Evolutionary conservation across 2,797 vertebrate genomes (phyloP), one percentile per base, ranked within the genome.

Genomic region (Crocidura indochinensis): DNA sequence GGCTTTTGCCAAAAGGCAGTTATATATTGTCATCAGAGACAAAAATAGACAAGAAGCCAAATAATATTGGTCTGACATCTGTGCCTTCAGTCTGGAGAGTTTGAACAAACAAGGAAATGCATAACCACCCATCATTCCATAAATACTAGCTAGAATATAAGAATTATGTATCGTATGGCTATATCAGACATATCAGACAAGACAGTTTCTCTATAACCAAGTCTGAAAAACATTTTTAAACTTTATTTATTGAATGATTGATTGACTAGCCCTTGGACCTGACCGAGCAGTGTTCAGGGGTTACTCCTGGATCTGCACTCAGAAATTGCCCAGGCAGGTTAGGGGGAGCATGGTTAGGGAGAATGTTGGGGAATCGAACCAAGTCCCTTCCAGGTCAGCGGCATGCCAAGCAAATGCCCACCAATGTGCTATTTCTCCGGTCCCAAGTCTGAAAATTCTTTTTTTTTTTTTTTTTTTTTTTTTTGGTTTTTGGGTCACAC

Each of bases 1-100:
- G 95, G 31, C 44, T 81, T 95, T 95, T 97, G 94, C 92, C 49
- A 15, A 96, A 91, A 97, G 95, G 90, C 91, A 97, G 88, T 83
- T 92, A 85, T 47, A 87, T 94, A 93, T 91, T 97, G 87, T 91
- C 93, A 95, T 96, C 94, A 94, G 95, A 88, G 87, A 94, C 90
- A 95, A 96, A 97, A 97, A 83, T 95, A 82, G 88, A 97, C 49
- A 96, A 60, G 44, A 85, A 89, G 96, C 94, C 97, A 97, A 98
- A 96, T 97, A 96, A 94, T 94, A 97, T 96, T 97, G 95, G 96
- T 96, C 92, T 97, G 96, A 97, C 97, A 98, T 97, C 97, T 98
- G 98, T 96, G 97, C 19, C 12, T 96, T 96, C 98, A 98, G 97
- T 97, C 98, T 98, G 85, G 90, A 65, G 78, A 94, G 64, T 87